Percentiles rank a stretch among this genome's conserved stretches.
Evolutionary conservation across 2,797 vertebrate genomes (phyloP).

Genomic region (Martes flavigula): DNA sequence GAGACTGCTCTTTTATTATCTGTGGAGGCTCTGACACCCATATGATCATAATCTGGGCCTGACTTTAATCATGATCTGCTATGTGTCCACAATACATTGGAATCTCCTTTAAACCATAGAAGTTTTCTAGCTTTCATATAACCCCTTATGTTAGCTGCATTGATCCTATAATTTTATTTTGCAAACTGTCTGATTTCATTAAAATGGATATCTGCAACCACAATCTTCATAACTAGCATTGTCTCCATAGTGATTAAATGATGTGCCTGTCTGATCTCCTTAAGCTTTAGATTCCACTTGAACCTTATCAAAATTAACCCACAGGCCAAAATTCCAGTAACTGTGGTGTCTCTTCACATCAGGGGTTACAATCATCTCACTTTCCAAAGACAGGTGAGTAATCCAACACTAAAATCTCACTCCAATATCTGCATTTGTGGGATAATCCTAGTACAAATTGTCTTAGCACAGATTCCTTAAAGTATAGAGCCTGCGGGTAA

Average conservation of each 20-base stretch:
- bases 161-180: not conserved
- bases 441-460: not conserved
- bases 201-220: not conserved
- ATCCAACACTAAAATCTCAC: not conserved
- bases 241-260: not conserved
- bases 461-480: not conserved
- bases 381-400: not conserved
- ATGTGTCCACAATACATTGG: no score
- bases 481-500: not conserved
- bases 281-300: not conserved
- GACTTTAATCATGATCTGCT: not conserved
- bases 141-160: not conserved
- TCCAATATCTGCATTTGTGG: not conserved
- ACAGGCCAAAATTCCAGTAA: not conserved
- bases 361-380: not conserved
- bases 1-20: not conserved
- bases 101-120: not conserved
- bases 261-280: not conserved
- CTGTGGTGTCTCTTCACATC: not conserved
- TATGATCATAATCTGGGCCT: not conserved
- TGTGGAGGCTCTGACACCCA: not conserved
- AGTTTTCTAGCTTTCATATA: not conserved
- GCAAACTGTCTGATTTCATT: not conserved
- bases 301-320: not conserved
- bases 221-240: not conserved